Evolutionary conservation across 2,888 invertebrate genomes (phyloP).

Genomic region (Melolontha melolontha): DNA sequence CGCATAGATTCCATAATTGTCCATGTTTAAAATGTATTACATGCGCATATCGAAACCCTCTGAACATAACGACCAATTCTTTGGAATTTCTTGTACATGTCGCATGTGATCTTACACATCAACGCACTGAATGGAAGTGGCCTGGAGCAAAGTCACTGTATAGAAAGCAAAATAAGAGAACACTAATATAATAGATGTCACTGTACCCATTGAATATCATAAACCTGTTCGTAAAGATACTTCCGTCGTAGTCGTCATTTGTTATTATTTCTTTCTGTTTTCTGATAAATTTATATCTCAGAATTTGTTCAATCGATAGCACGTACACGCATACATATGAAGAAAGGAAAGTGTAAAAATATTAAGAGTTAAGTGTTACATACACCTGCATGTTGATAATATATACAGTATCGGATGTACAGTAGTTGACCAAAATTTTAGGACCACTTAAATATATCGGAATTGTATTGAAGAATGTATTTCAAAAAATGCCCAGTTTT

Average conservation of each 20-base stretch:
- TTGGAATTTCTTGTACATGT: conserved; percentile 38
- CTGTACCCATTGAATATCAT: conserved; percentile 38
- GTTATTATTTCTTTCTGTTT: conserved; percentile 34
- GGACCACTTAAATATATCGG: no score
- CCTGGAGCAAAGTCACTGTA: conserved; percentile 22
- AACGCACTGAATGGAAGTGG: conserved; percentile 36
- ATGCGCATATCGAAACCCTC: conserved; percentile 5
- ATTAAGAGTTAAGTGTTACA: conserved; percentile 14
- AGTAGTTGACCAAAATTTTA: no score
- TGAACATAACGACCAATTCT: conserved; percentile 32
- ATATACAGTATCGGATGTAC: neutral
- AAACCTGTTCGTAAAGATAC: conserved; percentile 30
- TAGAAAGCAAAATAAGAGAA: conserved; percentile 31
- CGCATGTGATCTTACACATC: conserved; percentile 43
- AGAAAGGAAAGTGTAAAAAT: conserved; percentile 24
- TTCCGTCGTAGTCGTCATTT: conserved; percentile 36
- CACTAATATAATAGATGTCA: conserved; percentile 39
- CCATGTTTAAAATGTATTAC: conserved; percentile 10
- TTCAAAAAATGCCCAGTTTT: no score
- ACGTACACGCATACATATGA: neutral
- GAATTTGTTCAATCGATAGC: conserved; percentile 27
- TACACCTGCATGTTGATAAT: conserved; percentile 17
- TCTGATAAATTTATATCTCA: conserved; percentile 33
- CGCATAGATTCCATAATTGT: conserved; percentile 32
- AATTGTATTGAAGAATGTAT: no score